Evolutionary conservation across 2,113 vertebrate species (phyloP).

Genomic region (Merops nubicus): DNA sequence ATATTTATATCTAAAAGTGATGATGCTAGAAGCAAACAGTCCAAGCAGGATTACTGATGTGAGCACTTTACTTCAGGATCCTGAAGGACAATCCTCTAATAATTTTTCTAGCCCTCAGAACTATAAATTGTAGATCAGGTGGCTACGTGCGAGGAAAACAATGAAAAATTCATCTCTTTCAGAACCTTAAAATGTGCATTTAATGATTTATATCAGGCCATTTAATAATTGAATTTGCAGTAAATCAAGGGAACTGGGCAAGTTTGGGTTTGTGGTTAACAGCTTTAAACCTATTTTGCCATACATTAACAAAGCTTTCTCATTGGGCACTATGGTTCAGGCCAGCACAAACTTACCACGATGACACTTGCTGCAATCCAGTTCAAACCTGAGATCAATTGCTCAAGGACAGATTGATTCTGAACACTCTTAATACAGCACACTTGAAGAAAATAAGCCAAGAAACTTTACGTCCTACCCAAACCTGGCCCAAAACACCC

Average conservation of each 20-base stretch:
- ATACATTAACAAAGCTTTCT: background rate
- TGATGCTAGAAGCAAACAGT: constrained; percentile 65
- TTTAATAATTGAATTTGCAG: constrained; percentile 68
- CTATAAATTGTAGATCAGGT: constrained; percentile 4
- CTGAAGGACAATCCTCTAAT: constrained; percentile 41
- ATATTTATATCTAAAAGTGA: constrained; percentile 72
- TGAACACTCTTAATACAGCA: constrained; percentile 4
- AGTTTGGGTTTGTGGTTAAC: constrained; percentile 45
- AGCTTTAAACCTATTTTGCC: constrained; percentile 15
- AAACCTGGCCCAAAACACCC: background rate
- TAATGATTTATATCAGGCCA: constrained; percentile 59
- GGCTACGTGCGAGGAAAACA: background rate
- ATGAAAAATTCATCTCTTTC: constrained; percentile 40
- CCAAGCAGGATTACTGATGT: constrained; percentile 23
- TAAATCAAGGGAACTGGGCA: constrained; percentile 53
- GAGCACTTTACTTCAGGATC: constrained; percentile 7
- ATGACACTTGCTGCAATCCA: constrained; percentile 7
- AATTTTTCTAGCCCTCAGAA: constrained; percentile 17
- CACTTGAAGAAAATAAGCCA: background rate
- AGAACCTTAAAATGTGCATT: constrained; percentile 54
- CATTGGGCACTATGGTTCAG: background rate
- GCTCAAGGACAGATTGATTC: constrained; percentile 6
- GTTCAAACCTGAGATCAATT: background rate
- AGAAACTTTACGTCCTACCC: background rate
- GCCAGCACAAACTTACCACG: background rate